Evolutionary conservation across 2,888 invertebrate species (phyloP), one percentile per base, ranked within the genome.

Genomic region (Eristalis tenax): DNA sequence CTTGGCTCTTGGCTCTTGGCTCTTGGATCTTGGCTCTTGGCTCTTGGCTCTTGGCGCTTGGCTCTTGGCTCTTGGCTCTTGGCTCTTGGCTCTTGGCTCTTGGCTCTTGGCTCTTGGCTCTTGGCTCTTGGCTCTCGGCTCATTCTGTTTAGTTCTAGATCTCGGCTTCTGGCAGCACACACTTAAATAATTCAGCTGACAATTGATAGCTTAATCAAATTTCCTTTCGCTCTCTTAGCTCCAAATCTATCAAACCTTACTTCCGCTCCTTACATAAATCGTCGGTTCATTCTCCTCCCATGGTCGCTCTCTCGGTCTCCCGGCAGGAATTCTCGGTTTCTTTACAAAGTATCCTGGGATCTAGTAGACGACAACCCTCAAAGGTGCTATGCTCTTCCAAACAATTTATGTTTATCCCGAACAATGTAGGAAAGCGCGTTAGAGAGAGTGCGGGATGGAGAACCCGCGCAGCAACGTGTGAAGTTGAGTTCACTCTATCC

Each of bases 301-400:
- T 38, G 3, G 13, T 4, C 13, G 11, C 50, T 18, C 50, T 18
- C 5, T 8, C 8, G 5, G n/a, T n/a, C 43, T 0, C 50, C 2
- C 50, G n/a, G 5, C 5, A 50, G 18, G 6, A 5, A n/a, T n/a
- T 50, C n/a, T n/a, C n/a, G 50, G n/a, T 35, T 64, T 64, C 59
- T 59, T 23, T 13, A 59, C 26, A 26, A 73, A 79, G 65, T 73
- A 66, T 66, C 73, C 57, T 59, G 64, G 43, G 38, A 71, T 71
- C 65, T 65, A 79, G 43, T 35, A 66, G 71, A 65, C 73, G 64
- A 66, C 65, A 79, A 57, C 57, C 64, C 65, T 71, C 56, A 63
- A 71, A 38, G 32, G 64, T 65, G 64, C 32, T 38, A 18, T 57
- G n/a, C 40, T 71, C 57, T 28, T 64, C 38, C 11, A 65, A 78